A percentile compares a stretch with the other conserved stretches of the same genome.
Evolutionary conservation across 1,140 invertebrate species (phyloP).

Genomic region (Heterodera carotae): DNA sequence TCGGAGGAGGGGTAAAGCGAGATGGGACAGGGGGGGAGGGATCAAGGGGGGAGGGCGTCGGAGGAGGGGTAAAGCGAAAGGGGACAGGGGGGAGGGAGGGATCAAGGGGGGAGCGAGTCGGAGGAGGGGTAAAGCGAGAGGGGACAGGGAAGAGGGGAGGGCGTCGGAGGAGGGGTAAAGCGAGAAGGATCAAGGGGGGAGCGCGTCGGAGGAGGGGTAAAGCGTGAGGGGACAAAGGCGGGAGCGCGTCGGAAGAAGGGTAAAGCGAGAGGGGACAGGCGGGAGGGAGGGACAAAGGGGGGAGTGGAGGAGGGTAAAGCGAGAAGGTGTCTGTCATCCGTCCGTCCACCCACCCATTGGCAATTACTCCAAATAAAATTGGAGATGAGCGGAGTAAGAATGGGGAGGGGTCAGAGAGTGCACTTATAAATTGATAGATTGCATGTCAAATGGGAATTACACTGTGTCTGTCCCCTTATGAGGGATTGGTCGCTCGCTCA

Average conservation of each 20-base stretch:
- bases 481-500: background rate
- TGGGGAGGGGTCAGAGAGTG: slow-evolving; percentile 5
- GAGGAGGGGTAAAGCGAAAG: no score
- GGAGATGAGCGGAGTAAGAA: no score
- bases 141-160: no score
- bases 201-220: background rate
- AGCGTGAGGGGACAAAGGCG: no score
- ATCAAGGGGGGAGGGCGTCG: background rate
- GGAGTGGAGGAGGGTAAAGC: background rate
- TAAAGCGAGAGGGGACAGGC: background rate
- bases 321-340: background rate
- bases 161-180: no score
- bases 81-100: no score
- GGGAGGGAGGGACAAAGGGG: background rate
- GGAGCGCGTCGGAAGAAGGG: no score
- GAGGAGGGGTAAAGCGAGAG: no score
- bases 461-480: background rate
- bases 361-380: slow-evolving; percentile 4
- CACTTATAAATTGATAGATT: slow-evolving; percentile 4
- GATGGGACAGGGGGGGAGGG: background rate
- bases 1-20: background rate
- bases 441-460: slow-evolving; percentile 33
- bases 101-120: no score
- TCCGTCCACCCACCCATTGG: background rate
- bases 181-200: no score